A percentile compares a stretch with the other conserved stretches of the same genome.
phyloP scores from a whole-genome alignment of 2,888 invertebrate species.

The Drosophila recens region DNA sequence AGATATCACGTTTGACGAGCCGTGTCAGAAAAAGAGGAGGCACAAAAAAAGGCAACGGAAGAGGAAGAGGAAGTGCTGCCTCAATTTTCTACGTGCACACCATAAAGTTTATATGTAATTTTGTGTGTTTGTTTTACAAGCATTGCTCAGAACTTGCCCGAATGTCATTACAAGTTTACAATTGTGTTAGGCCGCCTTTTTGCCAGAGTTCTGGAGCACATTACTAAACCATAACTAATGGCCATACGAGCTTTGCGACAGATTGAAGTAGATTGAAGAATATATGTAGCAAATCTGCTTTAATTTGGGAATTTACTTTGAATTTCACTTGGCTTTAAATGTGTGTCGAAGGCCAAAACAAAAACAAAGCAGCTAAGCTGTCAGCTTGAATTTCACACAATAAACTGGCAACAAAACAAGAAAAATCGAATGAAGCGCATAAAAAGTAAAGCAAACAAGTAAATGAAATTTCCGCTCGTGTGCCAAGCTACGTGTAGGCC shows the following conservation, averaged over 20 bases:
- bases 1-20: slow-evolving; percentile 72
- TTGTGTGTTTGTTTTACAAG: slow-evolving; percentile 58
- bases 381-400: slow-evolving; percentile 46
- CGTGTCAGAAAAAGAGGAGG: slow-evolving; percentile 45
- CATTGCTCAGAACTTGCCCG: slow-evolving; percentile 59
- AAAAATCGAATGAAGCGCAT: slow-evolving; percentile 57
- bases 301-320: slow-evolving; percentile 15
- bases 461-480: slow-evolving; percentile 78
- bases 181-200: slow-evolving; percentile 67
- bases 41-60: slow-evolving; percentile 3
- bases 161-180: slow-evolving; percentile 78
- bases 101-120: slow-evolving; percentile 76
- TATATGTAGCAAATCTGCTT: slow-evolving; percentile 22
- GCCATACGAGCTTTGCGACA: slow-evolving; percentile 35
- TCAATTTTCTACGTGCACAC: slow-evolving; percentile 76
- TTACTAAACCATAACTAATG: slow-evolving; percentile 77
- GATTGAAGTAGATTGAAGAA: slow-evolving; percentile 4
- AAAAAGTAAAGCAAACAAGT: slow-evolving; percentile 75
- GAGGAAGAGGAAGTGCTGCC: slow-evolving; percentile 32
- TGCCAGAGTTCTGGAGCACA: slow-evolving; percentile 38
- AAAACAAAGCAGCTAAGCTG: slow-evolving; percentile 21
- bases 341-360: slow-evolving; percentile 26
- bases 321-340: slow-evolving; percentile 30
- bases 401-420: slow-evolving; percentile 34
- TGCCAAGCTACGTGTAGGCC: slow-evolving; percentile 13